Conservation (phyloP, 2,888 invertebrate species). For the Dromius quadrimaculatus region DNA sequence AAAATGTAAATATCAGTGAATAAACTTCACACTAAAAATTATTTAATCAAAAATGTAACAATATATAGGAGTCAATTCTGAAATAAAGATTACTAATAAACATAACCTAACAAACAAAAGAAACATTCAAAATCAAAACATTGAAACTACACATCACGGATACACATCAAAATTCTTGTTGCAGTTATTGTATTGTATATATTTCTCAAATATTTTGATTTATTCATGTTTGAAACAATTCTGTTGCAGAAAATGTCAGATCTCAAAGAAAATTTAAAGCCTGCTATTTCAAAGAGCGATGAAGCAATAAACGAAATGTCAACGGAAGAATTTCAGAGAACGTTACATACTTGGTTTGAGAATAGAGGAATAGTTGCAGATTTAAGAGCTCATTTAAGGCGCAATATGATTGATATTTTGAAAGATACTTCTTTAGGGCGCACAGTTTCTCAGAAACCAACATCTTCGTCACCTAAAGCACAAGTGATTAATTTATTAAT, state of each 20-base stretch:
- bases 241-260: conserved; percentile 27
- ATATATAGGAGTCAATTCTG: too few species aligned
- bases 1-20: too few species aligned
- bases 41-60: too few species aligned
- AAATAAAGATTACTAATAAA: too few species aligned
- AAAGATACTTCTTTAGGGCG: conserved; percentile 67
- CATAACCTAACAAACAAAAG: too few species aligned
- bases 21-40: too few species aligned
- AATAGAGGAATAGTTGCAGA: conserved; percentile 73
- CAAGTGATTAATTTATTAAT: conserved; percentile 74
- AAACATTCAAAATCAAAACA: too few species aligned
- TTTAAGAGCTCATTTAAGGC: conserved; percentile 71
- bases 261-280: conserved; percentile 56
- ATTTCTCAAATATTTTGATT: not conserved
- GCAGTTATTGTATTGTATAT: not conserved
- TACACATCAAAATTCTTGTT: conserved; percentile 21
- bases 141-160: too few species aligned
- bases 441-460: conserved; percentile 60
- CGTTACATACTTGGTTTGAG: conserved; percentile 72
- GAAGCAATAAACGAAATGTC: conserved; percentile 58
- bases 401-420: conserved; percentile 71
- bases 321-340: conserved; percentile 71
- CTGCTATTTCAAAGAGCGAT: conserved; percentile 55
- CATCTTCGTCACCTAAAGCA: conserved; percentile 68
- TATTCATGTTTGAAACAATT: not conserved